Evolutionary conservation across 2,113 vertebrate species (phyloP), one percentile per base, ranked within the genome.

Genomic region (Daphoenositta chrysoptera): DNA sequence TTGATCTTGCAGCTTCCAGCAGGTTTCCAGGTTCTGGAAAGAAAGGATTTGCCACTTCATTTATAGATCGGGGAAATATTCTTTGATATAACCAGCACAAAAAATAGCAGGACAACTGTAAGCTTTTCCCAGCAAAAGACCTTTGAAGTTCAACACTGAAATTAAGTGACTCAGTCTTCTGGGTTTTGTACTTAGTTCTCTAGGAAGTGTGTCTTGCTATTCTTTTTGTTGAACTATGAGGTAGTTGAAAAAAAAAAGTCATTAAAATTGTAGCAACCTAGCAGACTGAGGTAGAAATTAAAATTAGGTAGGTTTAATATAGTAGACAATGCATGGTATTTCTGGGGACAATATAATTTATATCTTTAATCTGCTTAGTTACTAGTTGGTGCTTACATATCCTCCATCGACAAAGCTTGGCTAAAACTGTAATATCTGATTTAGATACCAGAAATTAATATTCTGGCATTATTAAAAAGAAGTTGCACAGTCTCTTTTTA

Each of bases 1-100:
- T 96, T 95, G 89, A 95, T 96, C 81, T 93, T 30, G 9, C 53
- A 53, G 58, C 69, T 95, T 96, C 87, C 78, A 92, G 72, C 83
- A 79, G 61, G 23, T 92, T 93, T 94, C 42, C 80, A 77, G 47
- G 66, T 91, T 83, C 78, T 40, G 65, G 65, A n/a, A 91, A 94
- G 47, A 96, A 95, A 94, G 48, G 61, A 91, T 92, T 84, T 90
- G 64, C 39, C 81, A 91, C 66, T 93, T 92, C 61, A 89, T 82
- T 94, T 87, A 87, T 7, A 82, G 72, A 89, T 83, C 65, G 56
- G 54, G 83, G 54, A 94, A 94, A 95, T 44, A 39, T 15, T 83
- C 71, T 91, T 94, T 76, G 54, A 95, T 89, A 87, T 63, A 89
- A 94, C 54, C 27, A 66, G 31, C 66, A 63, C 31, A 70, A 73